Evolutionary conservation across 2,888 invertebrate species (phyloP).

Genomic region (Drosophila algonquin): DNA sequence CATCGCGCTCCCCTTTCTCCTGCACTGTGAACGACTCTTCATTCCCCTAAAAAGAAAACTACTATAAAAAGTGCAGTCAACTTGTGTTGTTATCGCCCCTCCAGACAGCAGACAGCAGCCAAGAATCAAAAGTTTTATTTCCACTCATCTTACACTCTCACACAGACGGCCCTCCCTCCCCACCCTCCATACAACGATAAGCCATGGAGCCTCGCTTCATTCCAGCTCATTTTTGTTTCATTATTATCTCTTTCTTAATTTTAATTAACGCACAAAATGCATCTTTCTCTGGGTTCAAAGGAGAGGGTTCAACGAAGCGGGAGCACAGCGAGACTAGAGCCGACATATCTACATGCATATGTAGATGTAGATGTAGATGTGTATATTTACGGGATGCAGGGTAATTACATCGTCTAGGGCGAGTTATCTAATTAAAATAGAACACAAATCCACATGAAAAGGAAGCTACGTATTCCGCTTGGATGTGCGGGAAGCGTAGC

Average conservation of each 20-base stretch:
- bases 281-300: slow-evolving; percentile 16
- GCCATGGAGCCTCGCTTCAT: not conserved
- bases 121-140: slow-evolving; percentile 52
- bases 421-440: slow-evolving; percentile 64
- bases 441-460: slow-evolving; percentile 34
- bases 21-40: not conserved
- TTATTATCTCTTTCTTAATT: slow-evolving; percentile 58
- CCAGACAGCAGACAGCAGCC: slow-evolving; percentile 49
- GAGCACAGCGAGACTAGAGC: not conserved
- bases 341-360: too few species aligned
- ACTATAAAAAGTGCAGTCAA: slow-evolving; percentile 59
- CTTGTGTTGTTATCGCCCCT: slow-evolving; percentile 67
- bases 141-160: slow-evolving; percentile 19
- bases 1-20: not conserved
- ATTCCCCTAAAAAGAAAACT: not conserved
- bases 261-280: slow-evolving; percentile 69
- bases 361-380: too few species aligned
- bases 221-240: slow-evolving; percentile 43
- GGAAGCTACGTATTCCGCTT: slow-evolving; percentile 17
- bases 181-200: slow-evolving; percentile 11
- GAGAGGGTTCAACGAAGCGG: not conserved
- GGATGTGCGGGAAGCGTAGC: not conserved
- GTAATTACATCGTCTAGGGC: slow-evolving; percentile 45
- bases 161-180: not conserved
- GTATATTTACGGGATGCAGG: not conserved